These are phyloP conservation scores for Zootoca vivipara DNA, from an alignment of 2,113 vertebrate genomes.

Conservation along the genomic window DNA sequence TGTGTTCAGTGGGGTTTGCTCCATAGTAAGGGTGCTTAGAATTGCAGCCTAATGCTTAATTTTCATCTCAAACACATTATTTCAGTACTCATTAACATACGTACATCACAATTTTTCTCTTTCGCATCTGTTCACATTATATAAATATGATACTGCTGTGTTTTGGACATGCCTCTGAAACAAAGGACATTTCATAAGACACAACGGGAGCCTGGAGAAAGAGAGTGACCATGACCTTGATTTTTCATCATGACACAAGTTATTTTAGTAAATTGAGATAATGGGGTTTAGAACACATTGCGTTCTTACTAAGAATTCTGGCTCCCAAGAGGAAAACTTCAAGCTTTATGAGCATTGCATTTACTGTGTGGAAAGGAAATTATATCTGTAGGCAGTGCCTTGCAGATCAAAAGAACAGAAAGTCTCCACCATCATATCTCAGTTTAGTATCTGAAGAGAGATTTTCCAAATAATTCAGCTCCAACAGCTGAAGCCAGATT, in stretches of 20 bases:
- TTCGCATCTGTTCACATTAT: neutral
- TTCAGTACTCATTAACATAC: neutral
- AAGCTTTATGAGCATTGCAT: constrained; percentile 15
- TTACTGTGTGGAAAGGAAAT: constrained; percentile 9
- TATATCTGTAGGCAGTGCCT: neutral
- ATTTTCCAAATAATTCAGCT: neutral
- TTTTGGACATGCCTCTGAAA: neutral
- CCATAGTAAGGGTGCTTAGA: neutral
- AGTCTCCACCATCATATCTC: constrained; percentile 1
- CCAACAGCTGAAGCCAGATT: constrained; percentile 23
- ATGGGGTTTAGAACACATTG: constrained; percentile 24
- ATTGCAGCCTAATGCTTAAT: neutral
- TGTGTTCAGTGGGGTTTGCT: neutral
- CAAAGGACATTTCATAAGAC: neutral
- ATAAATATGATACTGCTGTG: neutral
- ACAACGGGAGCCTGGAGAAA: neutral
- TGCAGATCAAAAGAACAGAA: constrained; percentile 1
- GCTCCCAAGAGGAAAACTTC: constrained; percentile 15
- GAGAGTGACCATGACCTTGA: constrained; percentile 49
- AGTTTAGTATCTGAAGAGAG: neutral
- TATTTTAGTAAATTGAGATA: constrained; percentile 37
- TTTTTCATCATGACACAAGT: constrained; percentile 51
- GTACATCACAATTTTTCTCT: neutral
- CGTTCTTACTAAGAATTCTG: constrained; percentile 31
- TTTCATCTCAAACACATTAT: neutral